Evolutionary conservation across 2,888 invertebrate species (phyloP), one percentile per base, ranked within the genome.

Genomic region (Abrostola tripartita): DNA sequence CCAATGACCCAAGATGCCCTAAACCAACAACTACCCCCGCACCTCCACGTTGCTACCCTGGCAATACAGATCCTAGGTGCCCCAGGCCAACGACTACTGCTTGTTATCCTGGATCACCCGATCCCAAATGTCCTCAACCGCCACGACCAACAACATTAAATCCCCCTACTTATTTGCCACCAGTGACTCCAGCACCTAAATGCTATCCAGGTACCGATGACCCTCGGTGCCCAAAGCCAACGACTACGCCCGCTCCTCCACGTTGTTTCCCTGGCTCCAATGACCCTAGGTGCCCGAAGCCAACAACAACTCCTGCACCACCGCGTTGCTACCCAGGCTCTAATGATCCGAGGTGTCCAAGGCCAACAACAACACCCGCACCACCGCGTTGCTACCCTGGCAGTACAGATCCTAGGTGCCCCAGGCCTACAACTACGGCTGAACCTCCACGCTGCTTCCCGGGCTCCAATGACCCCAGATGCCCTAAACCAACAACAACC

Each of bases 161-260:
- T 38, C 71, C 79, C 35, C 74, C 77, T 49, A 61, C 67, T 6
- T 67, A 56, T 67, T 49, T 78, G 74, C 47, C 82, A 4, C 65
- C 85, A 82, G 6, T 78, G 74, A 72, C 90, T 78, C 72, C 68
- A 0, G 61, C 51, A 0, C 68, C 81, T 1, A 38, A 41, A 11
- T 88, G 89, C 40, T 89, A 84, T 79, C 89, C 90, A 0, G 90
- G 91, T 0, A 81, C 79, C 5, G 78, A 71, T 0, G 90, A 90
- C 52, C 84, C 87, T 7, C 72, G 87, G 24, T 89, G 90, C 47
- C 88, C 88, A 0, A 78, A 61, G 68, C 84, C 85, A 24, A 24
- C 24, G 4, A 24, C 24, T 2, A 79, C 81, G 0, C 71, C 78
- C 59, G 53, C 73, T 55, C 52, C 72, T 14, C 76, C 76, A 0